Conservation (phyloP, 2,888 invertebrate genomes). For the Eupithecia inturbata region DNA sequence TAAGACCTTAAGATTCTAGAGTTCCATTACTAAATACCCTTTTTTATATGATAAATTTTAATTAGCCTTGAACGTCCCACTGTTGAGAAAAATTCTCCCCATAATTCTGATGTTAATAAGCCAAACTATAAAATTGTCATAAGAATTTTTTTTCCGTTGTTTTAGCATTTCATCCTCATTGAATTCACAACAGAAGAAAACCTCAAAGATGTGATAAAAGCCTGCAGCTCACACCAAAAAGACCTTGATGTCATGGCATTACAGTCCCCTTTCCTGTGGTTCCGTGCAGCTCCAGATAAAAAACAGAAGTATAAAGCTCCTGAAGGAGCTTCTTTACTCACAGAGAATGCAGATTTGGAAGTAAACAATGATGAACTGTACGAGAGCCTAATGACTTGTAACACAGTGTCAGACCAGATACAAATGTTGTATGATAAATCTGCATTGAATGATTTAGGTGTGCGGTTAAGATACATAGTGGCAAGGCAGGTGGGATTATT, state of each 20-base stretch:
- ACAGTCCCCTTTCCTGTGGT: constrained; percentile 89
- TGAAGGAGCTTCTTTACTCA: constrained; percentile 17
- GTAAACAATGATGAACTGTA: constrained; percentile 41
- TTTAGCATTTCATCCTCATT: constrained; percentile 89
- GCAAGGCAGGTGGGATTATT: constrained; percentile 84
- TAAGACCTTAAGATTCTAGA: constrained; percentile 42
- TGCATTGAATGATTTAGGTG: constrained; percentile 88
- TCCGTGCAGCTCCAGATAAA: constrained; percentile 77
- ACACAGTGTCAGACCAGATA: constrained; percentile 88
- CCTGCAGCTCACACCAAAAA: constrained; percentile 83
- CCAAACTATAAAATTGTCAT: neutral
- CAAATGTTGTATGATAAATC: constrained; percentile 84
- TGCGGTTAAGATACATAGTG: constrained; percentile 89
- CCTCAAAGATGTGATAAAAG: constrained; percentile 81
- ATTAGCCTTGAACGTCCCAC: neutral
- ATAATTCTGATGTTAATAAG: neutral
- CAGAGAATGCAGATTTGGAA: constrained; percentile 39
- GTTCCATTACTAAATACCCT: neutral
- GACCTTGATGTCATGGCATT: constrained; percentile 85
- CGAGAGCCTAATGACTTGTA: constrained; percentile 74
- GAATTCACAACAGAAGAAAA: constrained; percentile 86
- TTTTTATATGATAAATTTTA: neutral
- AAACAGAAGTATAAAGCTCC: constrained; percentile 50
- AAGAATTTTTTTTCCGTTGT: neutral
- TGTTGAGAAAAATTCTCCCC: neutral